phyloP scores from a whole-genome alignment of 1,140 invertebrate genomes.

The Ladona fulva region DNA sequence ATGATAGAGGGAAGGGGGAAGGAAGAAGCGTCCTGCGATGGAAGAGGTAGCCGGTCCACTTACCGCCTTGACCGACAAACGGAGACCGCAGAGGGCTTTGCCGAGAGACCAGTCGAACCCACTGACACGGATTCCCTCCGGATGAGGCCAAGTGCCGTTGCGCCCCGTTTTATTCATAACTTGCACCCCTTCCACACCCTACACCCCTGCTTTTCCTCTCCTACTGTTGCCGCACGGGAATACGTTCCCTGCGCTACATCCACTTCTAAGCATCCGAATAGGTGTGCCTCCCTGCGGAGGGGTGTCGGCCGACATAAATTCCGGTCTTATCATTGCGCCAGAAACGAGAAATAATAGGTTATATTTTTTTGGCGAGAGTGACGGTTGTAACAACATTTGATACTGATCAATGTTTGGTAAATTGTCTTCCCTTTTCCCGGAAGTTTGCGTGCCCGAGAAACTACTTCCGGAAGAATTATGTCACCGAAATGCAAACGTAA shows the following conservation, averaged over 20 bases:
- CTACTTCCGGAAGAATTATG: too few species aligned
- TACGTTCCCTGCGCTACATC: neutral
- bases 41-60: neutral
- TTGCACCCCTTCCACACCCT: neutral
- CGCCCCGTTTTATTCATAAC: neutral
- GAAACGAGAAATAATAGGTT: too few species aligned
- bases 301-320: too few species aligned
- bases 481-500: too few species aligned
- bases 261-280: too few species aligned
- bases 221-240: neutral
- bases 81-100: neutral
- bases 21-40: neutral
- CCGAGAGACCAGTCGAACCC: neutral
- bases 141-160: neutral
- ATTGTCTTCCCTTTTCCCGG: too few species aligned
- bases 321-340: too few species aligned
- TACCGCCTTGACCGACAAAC: neutral
- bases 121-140: constrained; percentile 6
- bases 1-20: neutral
- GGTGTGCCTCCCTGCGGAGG: too few species aligned
- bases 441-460: too few species aligned
- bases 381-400: too few species aligned
- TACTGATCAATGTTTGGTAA: too few species aligned
- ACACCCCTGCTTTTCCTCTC: neutral
- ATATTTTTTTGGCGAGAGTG: too few species aligned